These are phyloP conservation scores for Beroe forskalii DNA, from an alignment of 37 sponge, comb jelly and placozoan species.

Conservation along the genomic window DNA sequence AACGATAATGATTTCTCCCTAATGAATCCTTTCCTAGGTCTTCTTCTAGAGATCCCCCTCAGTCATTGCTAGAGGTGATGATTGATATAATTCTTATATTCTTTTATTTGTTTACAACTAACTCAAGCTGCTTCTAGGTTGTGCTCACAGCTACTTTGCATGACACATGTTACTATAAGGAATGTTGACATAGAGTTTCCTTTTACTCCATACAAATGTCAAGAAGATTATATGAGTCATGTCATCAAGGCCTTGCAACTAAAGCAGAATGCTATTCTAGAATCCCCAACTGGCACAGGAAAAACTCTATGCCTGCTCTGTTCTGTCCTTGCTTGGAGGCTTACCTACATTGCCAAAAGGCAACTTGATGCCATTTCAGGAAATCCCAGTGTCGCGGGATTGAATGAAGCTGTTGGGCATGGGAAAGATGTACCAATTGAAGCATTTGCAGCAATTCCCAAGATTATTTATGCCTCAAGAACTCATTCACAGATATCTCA, in stretches of 20 bases:
- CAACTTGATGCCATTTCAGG: not conserved
- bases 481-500: constrained; percentile 97
- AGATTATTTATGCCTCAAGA: constrained; percentile 93
- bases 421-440: not conserved
- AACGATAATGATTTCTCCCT: no score
- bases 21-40: no score
- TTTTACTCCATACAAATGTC: constrained; percentile 60
- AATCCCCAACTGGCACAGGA: constrained; percentile 64
- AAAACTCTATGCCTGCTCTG: constrained; percentile 96
- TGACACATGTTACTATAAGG: not conserved
- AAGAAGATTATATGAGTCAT: constrained; percentile 43
- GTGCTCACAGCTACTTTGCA: no score
- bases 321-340: constrained; percentile 89
- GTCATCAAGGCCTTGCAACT: constrained; percentile 16
- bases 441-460: constrained; percentile 66
- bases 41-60: no score
- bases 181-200: constrained; percentile 57
- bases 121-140: no score
- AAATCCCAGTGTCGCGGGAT: not conserved
- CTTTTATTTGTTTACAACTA: no score
- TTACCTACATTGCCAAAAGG: constrained; percentile 63
- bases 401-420: constrained; percentile 36
- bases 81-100: no score
- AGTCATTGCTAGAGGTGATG: no score
- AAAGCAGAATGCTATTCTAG: constrained; percentile 55